Evolutionary conservation across 2,113 vertebrate genomes (phyloP).

Genomic region (Protobothrops mucrosquamatus): DNA sequence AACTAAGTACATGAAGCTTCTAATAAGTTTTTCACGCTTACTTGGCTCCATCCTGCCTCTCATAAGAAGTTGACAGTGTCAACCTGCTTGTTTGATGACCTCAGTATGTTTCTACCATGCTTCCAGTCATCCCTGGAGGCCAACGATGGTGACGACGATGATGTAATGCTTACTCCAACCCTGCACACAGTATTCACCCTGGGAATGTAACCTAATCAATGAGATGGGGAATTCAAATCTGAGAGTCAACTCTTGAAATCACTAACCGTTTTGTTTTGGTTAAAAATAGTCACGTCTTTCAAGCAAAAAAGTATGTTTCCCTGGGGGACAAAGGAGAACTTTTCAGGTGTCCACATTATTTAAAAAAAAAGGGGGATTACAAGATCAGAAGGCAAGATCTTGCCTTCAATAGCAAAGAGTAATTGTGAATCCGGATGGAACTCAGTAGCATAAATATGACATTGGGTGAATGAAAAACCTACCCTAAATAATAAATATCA

Average conservation of each 20-base stretch:
- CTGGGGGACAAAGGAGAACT: conserved; percentile 31
- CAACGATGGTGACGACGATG: background rate
- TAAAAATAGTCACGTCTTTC: conserved; percentile 52
- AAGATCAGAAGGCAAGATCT: conserved; percentile 20
- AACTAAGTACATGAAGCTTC: background rate
- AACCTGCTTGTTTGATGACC: background rate
- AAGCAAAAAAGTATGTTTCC: conserved; percentile 54
- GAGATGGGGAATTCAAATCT: conserved; percentile 2
- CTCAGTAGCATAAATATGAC: background rate
- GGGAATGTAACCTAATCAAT: conserved; percentile 44
- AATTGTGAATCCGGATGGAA: background rate
- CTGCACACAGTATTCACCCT: background rate
- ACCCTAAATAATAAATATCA: no score
- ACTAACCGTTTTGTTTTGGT: conserved; percentile 50
- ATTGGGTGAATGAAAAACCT: no score
- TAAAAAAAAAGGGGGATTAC: conserved; percentile 11
- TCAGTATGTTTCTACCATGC: background rate
- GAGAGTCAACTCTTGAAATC: conserved; percentile 38
- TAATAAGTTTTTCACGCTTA: background rate
- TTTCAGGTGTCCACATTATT: conserved; percentile 40
- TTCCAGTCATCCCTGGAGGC: background rate
- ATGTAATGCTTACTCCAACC: background rate
- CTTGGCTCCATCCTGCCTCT: background rate
- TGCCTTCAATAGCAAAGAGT: no score
- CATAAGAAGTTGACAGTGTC: background rate